phyloP scores from a whole-genome alignment of 2,113 vertebrate genomes.

The Hiodon alosoides region DNA sequence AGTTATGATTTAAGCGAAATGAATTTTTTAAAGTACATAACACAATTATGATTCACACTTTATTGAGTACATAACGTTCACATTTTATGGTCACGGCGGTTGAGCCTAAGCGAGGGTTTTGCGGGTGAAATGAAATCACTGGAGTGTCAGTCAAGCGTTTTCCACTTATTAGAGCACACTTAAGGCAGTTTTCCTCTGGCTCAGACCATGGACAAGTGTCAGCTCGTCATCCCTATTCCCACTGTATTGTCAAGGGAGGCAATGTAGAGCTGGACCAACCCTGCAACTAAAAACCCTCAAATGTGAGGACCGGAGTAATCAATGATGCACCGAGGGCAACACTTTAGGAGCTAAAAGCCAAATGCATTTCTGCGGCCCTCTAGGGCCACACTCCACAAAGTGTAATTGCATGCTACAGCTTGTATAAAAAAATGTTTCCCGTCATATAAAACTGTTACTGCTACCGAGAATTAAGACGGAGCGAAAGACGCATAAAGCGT shows the following conservation, averaged over 20 bases:
- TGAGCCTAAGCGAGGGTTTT: background rate
- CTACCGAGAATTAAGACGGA: no score
- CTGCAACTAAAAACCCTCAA: constrained; percentile 15
- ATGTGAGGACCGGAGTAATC: constrained; percentile 18
- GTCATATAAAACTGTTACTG: no score
- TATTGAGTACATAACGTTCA: background rate
- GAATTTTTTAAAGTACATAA: background rate
- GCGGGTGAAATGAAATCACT: background rate
- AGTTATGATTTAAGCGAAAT: background rate
- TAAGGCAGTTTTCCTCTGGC: background rate
- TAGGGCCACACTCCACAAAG: background rate
- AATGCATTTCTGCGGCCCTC: constrained; percentile 12
- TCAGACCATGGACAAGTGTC: background rate
- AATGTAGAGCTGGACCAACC: background rate
- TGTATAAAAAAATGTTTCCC: background rate
- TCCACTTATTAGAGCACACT: background rate
- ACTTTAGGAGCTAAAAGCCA: constrained; percentile 29
- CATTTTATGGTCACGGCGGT: background rate
- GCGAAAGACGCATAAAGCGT: no score
- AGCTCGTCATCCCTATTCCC: constrained; percentile 10
- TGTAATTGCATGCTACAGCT: constrained; percentile 1
- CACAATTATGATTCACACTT: background rate
- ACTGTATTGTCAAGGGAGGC: constrained; percentile 4
- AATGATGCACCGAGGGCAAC: constrained; percentile 9
- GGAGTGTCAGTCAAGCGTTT: background rate